Conservation (phyloP, 1,140 invertebrate species). For the Pissodes strobi region DNA sequence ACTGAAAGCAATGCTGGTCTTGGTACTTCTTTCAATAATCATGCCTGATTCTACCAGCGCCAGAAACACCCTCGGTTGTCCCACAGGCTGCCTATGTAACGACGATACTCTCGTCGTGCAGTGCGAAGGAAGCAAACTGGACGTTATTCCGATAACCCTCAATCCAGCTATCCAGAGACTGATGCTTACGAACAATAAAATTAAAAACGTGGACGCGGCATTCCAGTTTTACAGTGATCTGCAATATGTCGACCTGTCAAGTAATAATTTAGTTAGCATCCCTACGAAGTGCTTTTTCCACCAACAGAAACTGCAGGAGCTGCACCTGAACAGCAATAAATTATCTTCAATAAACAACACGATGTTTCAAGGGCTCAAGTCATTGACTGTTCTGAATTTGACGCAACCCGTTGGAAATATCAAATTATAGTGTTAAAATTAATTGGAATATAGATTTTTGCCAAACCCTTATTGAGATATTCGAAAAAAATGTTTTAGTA, state of each 20-base stretch:
- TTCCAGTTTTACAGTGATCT: slow-evolving; percentile 86
- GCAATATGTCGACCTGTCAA: slow-evolving; percentile 80
- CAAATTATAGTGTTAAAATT: too few relatives aligned
- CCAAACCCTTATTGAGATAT: too few relatives aligned
- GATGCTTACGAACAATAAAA: slow-evolving; percentile 80
- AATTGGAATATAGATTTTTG: too few relatives aligned
- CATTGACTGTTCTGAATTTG: slow-evolving; percentile 77
- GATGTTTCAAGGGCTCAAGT: slow-evolving; percentile 77
- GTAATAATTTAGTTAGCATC: slow-evolving; percentile 80
- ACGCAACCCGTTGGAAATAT: too few relatives aligned
- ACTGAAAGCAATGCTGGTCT: neutral
- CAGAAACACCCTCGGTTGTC: slow-evolving; percentile 64
- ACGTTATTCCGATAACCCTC: slow-evolving; percentile 88
- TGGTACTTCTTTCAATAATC: neutral
- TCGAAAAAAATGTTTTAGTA: too few relatives aligned
- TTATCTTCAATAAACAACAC: slow-evolving; percentile 76
- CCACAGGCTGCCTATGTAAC: slow-evolving; percentile 80
- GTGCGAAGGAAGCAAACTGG: slow-evolving; percentile 81
- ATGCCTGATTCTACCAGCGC: neutral
- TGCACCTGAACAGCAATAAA: slow-evolving; percentile 84
- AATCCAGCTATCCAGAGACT: slow-evolving; percentile 86
- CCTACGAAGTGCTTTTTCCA: slow-evolving; percentile 75
- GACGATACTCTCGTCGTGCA: slow-evolving; percentile 85
- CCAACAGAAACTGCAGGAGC: slow-evolving; percentile 77
- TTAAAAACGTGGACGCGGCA: slow-evolving; percentile 82